phyloP scores from a whole-genome alignment of 2,888 invertebrate genomes.

The Rhynchonema sp. region DNA sequence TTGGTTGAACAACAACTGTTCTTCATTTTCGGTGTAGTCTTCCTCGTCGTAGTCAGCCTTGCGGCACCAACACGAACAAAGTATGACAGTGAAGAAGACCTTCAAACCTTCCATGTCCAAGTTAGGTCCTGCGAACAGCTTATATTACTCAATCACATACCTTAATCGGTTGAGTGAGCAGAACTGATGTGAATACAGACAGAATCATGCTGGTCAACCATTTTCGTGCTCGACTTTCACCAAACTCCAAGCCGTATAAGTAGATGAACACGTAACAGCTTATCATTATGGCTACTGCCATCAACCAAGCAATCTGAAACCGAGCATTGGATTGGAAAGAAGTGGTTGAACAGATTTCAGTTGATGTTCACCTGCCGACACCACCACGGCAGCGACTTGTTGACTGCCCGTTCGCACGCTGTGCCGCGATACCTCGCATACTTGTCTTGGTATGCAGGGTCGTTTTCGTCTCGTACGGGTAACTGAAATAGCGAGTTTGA shows the following conservation, averaged over 20 bases:
- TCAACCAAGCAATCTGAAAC: conserved; percentile 28
- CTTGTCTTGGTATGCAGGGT: background rate
- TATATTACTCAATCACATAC: conserved; percentile 14
- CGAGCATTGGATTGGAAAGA: no score
- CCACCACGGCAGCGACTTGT: conserved; percentile 22
- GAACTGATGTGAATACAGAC: conserved; percentile 33
- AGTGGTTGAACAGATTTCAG: no score
- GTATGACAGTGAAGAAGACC: conserved; percentile 8
- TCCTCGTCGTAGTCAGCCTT: conserved; percentile 25
- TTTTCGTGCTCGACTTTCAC: conserved; percentile 33
- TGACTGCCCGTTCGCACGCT: background rate
- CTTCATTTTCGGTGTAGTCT: conserved; percentile 26
- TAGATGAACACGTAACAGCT: conserved; percentile 31
- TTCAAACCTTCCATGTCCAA: background rate
- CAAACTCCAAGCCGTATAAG: conserved; percentile 34
- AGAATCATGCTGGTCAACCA: conserved; percentile 36
- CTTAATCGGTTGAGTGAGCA: conserved; percentile 36
- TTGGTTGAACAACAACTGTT: conserved; percentile 16
- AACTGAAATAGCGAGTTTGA: background rate
- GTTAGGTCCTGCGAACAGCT: background rate
- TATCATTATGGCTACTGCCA: conserved; percentile 28
- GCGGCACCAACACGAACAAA: conserved; percentile 14
- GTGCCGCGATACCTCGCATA: background rate
- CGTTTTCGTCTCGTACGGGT: background rate
- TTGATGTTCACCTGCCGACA: conserved; percentile 19